Evolutionary conservation across 2,113 vertebrate species (phyloP).

Genomic region (Noctilio leporinus): DNA sequence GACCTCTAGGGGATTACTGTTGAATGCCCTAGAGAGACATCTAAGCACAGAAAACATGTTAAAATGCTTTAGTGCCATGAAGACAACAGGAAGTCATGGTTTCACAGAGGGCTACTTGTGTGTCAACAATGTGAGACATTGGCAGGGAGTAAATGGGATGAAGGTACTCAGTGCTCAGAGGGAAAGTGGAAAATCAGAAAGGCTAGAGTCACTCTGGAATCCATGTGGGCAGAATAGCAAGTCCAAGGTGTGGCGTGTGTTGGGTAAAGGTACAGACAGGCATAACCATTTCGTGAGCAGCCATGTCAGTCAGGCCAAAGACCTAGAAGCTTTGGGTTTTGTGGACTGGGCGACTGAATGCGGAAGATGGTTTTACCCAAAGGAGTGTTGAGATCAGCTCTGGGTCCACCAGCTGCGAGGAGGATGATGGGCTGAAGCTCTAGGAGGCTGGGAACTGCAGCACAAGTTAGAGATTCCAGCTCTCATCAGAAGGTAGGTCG

Average conservation of each 20-base stretch:
- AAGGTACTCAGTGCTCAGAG: too few relatives aligned
- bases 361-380: not conserved
- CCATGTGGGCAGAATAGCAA: not conserved
- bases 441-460: not conserved
- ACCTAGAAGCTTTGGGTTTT: not conserved
- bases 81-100: too few relatives aligned
- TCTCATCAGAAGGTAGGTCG: not conserved
- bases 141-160: not conserved
- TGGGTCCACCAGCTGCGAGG: not conserved
- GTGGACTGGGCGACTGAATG: not conserved
- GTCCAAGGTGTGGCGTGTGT: accelerated
- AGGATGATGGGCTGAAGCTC: accelerated
- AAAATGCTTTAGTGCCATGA: not conserved
- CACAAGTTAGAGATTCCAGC: not conserved
- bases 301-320: accelerated
- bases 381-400: not conserved
- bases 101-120: not conserved
- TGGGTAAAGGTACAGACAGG: too few relatives aligned
- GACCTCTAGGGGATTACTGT: not conserved
- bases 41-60: not conserved
- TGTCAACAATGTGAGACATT: not conserved
- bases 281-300: accelerated
- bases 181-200: not conserved
- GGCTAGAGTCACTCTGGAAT: accelerated
- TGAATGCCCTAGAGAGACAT: not conserved